A percentile compares a stretch with the other conserved stretches of the same genome.
Evolutionary conservation across 2,888 invertebrate species (phyloP).

Genomic region (Brachyptera risi): DNA sequence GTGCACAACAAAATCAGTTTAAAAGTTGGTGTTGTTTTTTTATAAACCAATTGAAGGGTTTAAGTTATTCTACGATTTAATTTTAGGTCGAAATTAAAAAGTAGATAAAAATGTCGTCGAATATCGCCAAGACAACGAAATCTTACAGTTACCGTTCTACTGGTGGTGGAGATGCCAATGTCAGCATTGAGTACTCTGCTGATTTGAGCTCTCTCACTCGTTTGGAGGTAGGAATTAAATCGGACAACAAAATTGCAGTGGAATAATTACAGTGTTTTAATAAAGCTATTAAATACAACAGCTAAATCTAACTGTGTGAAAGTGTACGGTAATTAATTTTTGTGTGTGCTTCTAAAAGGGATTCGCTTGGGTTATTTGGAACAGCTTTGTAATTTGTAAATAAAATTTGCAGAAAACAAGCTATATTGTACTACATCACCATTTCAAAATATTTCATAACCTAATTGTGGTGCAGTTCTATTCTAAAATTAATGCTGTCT

Average conservation of each 20-base stretch:
- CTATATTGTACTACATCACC: no score
- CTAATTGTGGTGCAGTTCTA: no score
- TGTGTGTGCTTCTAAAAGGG: no score
- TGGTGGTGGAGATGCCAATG: slow-evolving; percentile 74
- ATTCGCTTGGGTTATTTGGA: no score
- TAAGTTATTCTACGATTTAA: slow-evolving; percentile 8
- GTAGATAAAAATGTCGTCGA: slow-evolving; percentile 39
- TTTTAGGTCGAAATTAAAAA: slow-evolving; percentile 16
- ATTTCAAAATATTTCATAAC: no score
- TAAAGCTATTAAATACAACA: no score
- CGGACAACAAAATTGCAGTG: neutral
- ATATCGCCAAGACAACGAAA: slow-evolving; percentile 74
- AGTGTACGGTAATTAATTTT: no score
- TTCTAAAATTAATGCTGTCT: no score
- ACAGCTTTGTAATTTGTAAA: no score
- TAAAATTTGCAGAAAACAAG: no score
- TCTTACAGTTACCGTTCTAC: slow-evolving; percentile 83
- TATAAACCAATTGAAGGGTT: no score
- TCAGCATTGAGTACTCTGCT: slow-evolving; percentile 92
- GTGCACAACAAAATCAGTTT: neutral
- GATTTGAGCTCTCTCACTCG: slow-evolving; percentile 92
- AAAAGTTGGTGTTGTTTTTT: neutral
- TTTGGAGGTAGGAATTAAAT: slow-evolving; percentile 74
- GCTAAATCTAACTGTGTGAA: no score
- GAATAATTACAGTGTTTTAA: neutral